Evolutionary conservation across 2,797 vertebrate genomes (phyloP).

Genomic region (Gephyroberyx darwinii): DNA sequence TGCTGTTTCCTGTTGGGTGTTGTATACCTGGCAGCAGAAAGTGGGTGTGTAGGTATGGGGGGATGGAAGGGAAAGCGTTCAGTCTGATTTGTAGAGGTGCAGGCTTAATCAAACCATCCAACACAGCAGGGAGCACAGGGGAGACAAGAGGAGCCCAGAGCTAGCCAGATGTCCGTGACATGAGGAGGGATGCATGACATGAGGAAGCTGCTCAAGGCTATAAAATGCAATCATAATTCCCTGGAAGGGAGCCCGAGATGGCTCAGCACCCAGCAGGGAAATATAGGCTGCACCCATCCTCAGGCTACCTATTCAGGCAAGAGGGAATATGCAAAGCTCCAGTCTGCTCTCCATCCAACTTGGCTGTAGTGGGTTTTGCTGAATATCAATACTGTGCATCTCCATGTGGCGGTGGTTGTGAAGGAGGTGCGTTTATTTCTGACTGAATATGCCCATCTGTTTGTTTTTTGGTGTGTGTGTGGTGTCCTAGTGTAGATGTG

Average conservation of each 20-base stretch:
- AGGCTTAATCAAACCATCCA: conserved; percentile 71
- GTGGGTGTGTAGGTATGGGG: conserved; percentile 26
- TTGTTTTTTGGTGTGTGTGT: conserved; percentile 51
- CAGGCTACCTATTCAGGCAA: conserved; percentile 52
- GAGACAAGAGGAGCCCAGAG: conserved; percentile 64
- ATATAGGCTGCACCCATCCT: conserved; percentile 42
- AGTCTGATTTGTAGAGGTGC: conserved; percentile 48
- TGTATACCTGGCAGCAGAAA: background rate
- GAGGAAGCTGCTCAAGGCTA: conserved; percentile 57
- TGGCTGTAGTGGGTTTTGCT: no score
- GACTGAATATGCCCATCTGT: conserved; percentile 59
- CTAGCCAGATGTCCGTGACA: conserved; percentile 66
- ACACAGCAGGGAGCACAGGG: conserved; percentile 54
- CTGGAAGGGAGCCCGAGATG: conserved; percentile 58
- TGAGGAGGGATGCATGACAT: conserved; percentile 56
- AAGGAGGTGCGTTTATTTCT: background rate
- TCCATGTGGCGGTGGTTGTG: no score
- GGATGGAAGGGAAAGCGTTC: conserved; percentile 13
- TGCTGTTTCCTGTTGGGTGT: background rate
- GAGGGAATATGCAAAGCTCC: conserved; percentile 31
- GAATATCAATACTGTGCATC: no score
- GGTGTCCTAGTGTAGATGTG: conserved; percentile 16
- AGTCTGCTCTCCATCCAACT: no score
- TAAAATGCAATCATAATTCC: conserved; percentile 68
- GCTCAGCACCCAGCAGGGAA: conserved; percentile 52